These are phyloP conservation scores for Pristiophorus japonicus DNA, from an alignment of 2,113 vertebrate species.

Conservation along the genomic window DNA sequence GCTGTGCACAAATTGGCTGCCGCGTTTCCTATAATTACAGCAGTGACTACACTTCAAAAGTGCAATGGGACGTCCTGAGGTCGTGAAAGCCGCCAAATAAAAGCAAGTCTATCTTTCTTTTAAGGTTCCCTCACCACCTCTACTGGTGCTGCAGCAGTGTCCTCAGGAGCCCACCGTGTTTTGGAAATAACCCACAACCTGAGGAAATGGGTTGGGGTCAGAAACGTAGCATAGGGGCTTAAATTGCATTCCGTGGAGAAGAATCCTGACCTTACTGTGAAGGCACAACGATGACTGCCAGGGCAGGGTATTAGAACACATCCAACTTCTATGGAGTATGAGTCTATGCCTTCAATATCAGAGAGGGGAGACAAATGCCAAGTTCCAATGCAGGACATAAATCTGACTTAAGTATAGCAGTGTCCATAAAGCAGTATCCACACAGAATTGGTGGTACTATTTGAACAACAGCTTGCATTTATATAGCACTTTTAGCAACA, in stretches of 20 bases:
- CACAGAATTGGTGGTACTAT: no score
- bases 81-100: not conserved
- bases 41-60: not conserved
- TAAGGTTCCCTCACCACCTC: no score
- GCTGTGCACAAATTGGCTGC: not conserved
- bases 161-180: not conserved
- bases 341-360: no score
- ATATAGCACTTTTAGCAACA: no score
- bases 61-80: not conserved
- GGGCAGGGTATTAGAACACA: not conserved
- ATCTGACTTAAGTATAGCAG: no score
- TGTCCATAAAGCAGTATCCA: no score
- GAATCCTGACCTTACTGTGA: not conserved
- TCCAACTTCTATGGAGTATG: not conserved
- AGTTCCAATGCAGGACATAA: no score
- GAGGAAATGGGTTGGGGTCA: not conserved
- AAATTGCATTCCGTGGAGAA: not conserved
- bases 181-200: not conserved
- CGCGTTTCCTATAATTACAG: not conserved
- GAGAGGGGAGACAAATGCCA: no score
- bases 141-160: not conserved
- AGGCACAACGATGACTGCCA: not conserved
- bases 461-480: no score
- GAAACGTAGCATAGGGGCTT: no score
- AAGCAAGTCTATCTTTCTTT: not conserved